Evolutionary conservation across 2,888 invertebrate genomes (phyloP).

Genomic region (Drosophila anomalata): DNA sequence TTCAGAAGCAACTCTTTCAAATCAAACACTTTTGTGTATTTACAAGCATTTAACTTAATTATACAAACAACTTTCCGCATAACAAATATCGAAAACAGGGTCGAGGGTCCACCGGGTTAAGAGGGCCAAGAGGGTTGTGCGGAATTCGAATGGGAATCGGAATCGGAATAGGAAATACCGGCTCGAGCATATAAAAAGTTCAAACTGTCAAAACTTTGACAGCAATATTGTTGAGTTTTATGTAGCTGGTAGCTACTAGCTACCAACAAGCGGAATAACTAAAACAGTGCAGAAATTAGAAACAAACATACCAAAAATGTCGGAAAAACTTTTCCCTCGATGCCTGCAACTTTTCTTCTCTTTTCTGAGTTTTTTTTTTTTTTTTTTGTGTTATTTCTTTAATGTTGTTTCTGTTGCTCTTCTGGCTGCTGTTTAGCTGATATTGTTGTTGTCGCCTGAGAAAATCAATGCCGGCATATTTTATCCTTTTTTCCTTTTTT

Average conservation of each 20-base stretch:
- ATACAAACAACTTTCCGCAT: conserved; percentile 26
- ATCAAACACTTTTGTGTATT: conserved; percentile 41
- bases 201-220: conserved; percentile 49
- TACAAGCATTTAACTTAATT: conserved; percentile 44
- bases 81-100: conserved; percentile 25
- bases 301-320: conserved; percentile 65
- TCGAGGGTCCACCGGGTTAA: not conserved
- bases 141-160: not conserved
- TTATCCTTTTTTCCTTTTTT: conserved; percentile 69
- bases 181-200: conserved; percentile 58
- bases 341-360: conserved; percentile 7
- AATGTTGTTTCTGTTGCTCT: conserved; percentile 44
- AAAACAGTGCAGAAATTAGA: conserved; percentile 60
- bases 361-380: not conserved
- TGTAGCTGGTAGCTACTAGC: conserved; percentile 28
- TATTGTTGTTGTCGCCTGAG: conserved; percentile 45
- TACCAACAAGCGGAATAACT: conserved; percentile 30
- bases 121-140: not conserved
- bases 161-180: conserved; percentile 3
- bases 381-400: conserved; percentile 15
- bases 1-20: conserved; percentile 29
- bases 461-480: conserved; percentile 75
- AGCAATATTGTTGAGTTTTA: conserved; percentile 67
- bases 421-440: conserved; percentile 42
- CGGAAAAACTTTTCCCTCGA: conserved; percentile 39